These are phyloP conservation scores for Drosophila truncata DNA, from an alignment of 1,140 invertebrate species.

Conservation along the genomic window DNA sequence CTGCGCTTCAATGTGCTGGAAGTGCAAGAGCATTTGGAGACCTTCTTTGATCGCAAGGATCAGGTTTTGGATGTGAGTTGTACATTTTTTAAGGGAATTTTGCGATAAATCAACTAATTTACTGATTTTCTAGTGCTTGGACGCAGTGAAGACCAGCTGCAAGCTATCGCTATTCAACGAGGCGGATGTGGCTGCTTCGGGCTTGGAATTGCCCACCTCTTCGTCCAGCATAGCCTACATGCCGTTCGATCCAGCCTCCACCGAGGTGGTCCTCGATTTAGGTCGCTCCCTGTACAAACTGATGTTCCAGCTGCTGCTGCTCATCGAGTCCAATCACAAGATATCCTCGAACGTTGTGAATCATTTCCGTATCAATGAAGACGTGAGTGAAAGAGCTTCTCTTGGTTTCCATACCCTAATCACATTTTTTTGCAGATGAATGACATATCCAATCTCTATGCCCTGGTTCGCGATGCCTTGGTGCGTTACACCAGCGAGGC, in stretches of 20 bases:
- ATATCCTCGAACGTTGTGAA: constrained; percentile 89
- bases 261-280: constrained; percentile 89
- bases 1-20: constrained; percentile 96
- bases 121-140: constrained; percentile 87
- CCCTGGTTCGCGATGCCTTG: constrained; percentile 80
- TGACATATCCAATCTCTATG: constrained; percentile 84
- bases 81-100: not conserved
- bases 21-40: constrained; percentile 97
- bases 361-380: constrained; percentile 83
- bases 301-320: constrained; percentile 95
- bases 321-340: constrained; percentile 97
- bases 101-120: too few species aligned
- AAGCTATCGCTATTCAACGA: constrained; percentile 91
- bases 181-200: constrained; percentile 85
- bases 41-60: constrained; percentile 96
- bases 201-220: constrained; percentile 67
- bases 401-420: not conserved
- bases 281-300: constrained; percentile 95
- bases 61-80: constrained; percentile 93
- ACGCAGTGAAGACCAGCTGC: constrained; percentile 90
- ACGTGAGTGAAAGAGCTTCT: constrained; percentile 52
- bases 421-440: constrained; percentile 57
- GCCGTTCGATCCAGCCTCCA: constrained; percentile 81
- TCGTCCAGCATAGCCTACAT: constrained; percentile 74
- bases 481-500: constrained; percentile 78